These are phyloP conservation scores for Hydrozoanthus tunicans DNA, from an alignment of 64 coral and sea anemone genomes.

Conservation along the genomic window DNA sequence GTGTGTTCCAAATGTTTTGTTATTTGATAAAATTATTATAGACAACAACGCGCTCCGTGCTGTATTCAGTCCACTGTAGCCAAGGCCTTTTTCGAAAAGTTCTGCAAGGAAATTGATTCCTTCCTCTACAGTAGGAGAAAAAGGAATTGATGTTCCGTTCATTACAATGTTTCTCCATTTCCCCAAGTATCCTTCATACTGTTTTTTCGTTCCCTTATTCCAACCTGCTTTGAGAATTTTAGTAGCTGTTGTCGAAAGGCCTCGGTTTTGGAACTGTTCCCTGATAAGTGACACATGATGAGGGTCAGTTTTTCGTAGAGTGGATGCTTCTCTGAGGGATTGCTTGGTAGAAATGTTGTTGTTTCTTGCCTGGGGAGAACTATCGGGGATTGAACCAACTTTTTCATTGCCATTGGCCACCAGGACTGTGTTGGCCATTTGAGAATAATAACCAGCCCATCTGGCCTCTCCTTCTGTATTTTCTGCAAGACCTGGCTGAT, in stretches of 20 bases:
- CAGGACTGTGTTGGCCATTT: slow-evolving; percentile 13
- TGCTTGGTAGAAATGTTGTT: background rate
- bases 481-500: slow-evolving; percentile 8
- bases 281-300: slow-evolving; percentile 28
- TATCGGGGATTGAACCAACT: background rate
- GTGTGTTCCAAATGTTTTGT: background rate
- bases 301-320: slow-evolving; percentile 45
- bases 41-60: background rate
- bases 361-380: background rate
- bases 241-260: slow-evolving; percentile 4
- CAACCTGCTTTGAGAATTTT: slow-evolving; percentile 15
- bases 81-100: background rate
- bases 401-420: slow-evolving; percentile 36
- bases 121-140: slow-evolving; percentile 1
- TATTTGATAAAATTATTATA: background rate
- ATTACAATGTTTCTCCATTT: background rate
- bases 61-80: slow-evolving; percentile 9
- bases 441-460: slow-evolving; percentile 6
- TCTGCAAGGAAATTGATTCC: slow-evolving; percentile 2
- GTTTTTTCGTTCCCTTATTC: slow-evolving; percentile 24
- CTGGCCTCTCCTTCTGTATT: slow-evolving; percentile 5
- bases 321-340: slow-evolving; percentile 14
- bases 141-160: slow-evolving; percentile 17
- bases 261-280: background rate
- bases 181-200: background rate